Conservation (phyloP, 2,797 vertebrate genomes). For the Glossophaga mutica region DNA sequence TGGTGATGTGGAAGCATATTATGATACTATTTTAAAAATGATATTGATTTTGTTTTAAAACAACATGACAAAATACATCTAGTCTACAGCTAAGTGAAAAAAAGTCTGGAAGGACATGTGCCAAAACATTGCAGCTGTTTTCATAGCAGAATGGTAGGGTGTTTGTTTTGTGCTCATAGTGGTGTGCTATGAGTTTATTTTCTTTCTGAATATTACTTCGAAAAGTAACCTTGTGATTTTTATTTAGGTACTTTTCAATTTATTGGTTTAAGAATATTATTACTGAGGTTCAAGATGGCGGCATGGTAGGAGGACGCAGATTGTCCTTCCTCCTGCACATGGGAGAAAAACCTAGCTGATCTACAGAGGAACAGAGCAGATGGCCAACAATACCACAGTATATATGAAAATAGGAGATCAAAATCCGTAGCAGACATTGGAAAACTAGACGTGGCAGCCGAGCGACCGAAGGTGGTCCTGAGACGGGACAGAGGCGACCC, state of each 20-base stretch:
- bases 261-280: background rate
- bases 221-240: background rate
- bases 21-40: background rate
- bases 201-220: background rate
- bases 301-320: no score
- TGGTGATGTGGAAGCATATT: background rate
- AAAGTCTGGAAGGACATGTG: background rate
- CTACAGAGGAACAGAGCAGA: no score
- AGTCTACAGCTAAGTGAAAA: background rate
- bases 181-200: background rate
- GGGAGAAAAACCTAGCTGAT: no score
- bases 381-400: no score
- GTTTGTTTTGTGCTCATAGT: background rate
- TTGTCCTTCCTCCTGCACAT: no score
- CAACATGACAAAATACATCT: background rate
- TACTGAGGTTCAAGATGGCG: no score
- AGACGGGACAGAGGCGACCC: no score
- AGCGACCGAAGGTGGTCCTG: no score
- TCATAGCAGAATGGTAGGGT: no score
- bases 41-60: constrained; percentile 3
- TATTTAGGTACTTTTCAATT: background rate
- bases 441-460: no score
- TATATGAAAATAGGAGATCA: no score
- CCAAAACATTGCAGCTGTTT: background rate
- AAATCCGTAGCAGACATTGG: no score